phyloP scores from a whole-genome alignment of 2,797 vertebrate genomes.

The Smutsia gigantea region DNA sequence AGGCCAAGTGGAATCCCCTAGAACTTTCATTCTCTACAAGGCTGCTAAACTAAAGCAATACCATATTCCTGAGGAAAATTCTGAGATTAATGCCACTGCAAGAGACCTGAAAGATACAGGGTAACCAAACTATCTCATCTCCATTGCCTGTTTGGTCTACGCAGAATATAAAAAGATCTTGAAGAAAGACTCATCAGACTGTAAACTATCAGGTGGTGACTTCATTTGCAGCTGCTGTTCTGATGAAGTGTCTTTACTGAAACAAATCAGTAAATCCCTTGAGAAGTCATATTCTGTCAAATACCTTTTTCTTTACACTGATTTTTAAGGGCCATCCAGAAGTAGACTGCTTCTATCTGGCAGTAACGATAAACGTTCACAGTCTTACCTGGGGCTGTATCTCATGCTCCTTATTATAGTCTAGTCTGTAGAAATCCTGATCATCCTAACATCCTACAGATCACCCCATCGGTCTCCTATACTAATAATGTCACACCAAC shows the following conservation, averaged over 20 bases:
- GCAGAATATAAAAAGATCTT: not conserved
- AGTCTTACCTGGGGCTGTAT: not conserved
- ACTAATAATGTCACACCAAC: not conserved
- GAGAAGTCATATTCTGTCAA: not conserved
- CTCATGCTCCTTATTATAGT: not conserved
- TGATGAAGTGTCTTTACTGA: not conserved
- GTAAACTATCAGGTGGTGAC: not conserved
- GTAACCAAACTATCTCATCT: not conserved
- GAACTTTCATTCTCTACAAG: not conserved
- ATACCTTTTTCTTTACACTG: not conserved
- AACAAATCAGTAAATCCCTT: conserved; percentile 38
- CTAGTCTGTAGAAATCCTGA: not conserved
- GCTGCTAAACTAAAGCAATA: not conserved
- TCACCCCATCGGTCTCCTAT: not conserved
- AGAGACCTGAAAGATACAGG: not conserved
- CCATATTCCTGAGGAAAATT: not conserved
- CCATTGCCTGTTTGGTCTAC: not conserved
- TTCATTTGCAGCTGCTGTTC: not conserved
- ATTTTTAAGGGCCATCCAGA: conserved; percentile 17
- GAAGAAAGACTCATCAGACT: not conserved
- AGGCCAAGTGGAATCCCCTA: not conserved
- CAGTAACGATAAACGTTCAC: not conserved
- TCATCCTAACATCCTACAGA: not conserved
- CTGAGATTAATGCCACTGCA: not conserved
- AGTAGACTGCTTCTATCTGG: not conserved